Evolutionary conservation across 2,797 vertebrate species (phyloP), one percentile per base, ranked within the genome.

Genomic region (Enteromius viviparus): DNA sequence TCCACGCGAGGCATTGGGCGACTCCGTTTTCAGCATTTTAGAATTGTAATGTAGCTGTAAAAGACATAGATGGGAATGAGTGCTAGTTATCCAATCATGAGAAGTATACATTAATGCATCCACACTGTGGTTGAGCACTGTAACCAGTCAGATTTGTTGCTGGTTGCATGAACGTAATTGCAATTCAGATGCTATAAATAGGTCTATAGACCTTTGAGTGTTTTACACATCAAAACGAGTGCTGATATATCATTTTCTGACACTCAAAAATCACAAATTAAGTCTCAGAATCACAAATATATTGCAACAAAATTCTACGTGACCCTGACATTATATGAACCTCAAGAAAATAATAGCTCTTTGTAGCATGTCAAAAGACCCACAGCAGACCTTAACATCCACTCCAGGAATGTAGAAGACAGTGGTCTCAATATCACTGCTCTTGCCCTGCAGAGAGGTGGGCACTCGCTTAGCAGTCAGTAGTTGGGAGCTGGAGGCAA

Each of bases 331-430:
- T 60, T 60, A 76, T 6, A 42, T 76, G 15, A 76, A 42, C 34
- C 21, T 2, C 8, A 21, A 40, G 3, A 68, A 68, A 68, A 68
- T 21, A 40, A 37, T 11, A 68, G 32, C 5, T 84, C 4, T 55
- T 9, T 49, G 76, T 11, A 32, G n/a, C 14, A 75, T 55, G 34
- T 55, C 29, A n/a, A 5, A 62, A 64, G 40, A 26, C 90, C 69
- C 32, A 0, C 32, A 47, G 58, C 87, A 53, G 92, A 99, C 98
- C 97, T 99, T 99, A 45, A 99, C 98, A 77, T 99, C 98, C 55
- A 99, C 98, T 84, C 98, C 98, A 86, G 98, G 98, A 92, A 99
- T 99, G 90, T 99, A 99, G 88, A 99, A 99, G 42, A 99, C 95
- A 5, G 98, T 99, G 81, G 96, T 99, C 91, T 99, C 98, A 83